A percentile compares a stretch with the other conserved stretches of the same genome.
These are phyloP conservation scores for Drosophila triauraria DNA, from an alignment of 1,140 invertebrate species.

Conservation along the genomic window DNA sequence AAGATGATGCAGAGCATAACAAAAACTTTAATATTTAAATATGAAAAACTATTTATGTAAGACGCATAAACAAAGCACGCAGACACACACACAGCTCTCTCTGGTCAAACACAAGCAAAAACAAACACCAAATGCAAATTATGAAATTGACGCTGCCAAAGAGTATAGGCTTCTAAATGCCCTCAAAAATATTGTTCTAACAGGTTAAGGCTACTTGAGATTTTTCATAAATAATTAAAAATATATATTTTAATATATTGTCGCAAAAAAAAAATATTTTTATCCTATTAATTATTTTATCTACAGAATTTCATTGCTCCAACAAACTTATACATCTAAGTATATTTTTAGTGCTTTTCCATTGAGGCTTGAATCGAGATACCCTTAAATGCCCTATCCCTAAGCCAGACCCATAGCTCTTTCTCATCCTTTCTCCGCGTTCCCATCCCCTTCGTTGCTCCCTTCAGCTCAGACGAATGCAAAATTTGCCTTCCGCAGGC, in stretches of 20 bases:
- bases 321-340: too few species aligned
- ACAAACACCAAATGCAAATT: constrained; percentile 57
- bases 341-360: not conserved
- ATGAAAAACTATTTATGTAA: constrained; percentile 67
- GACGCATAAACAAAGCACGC: constrained; percentile 27
- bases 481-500: constrained; percentile 22
- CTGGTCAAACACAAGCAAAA: constrained; percentile 36
- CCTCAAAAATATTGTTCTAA: not conserved
- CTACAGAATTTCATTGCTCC: too few species aligned
- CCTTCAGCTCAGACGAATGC: constrained; percentile 20
- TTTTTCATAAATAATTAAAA: too few species aligned
- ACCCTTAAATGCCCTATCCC: constrained; percentile 2
- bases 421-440: not conserved
- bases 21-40: constrained; percentile 79
- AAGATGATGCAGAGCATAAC: constrained; percentile 41
- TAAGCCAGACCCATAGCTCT: constrained; percentile 12
- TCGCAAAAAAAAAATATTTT: too few species aligned
- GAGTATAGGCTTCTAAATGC: not conserved
- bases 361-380: not conserved
- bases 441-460: not conserved
- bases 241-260: too few species aligned
- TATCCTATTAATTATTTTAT: too few species aligned
- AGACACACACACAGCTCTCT: constrained; percentile 28
- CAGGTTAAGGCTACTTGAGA: too few species aligned
- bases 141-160: not conserved